Evolutionary conservation across 2,113 vertebrate genomes (phyloP).

Genomic region (Tupaia tana): DNA sequence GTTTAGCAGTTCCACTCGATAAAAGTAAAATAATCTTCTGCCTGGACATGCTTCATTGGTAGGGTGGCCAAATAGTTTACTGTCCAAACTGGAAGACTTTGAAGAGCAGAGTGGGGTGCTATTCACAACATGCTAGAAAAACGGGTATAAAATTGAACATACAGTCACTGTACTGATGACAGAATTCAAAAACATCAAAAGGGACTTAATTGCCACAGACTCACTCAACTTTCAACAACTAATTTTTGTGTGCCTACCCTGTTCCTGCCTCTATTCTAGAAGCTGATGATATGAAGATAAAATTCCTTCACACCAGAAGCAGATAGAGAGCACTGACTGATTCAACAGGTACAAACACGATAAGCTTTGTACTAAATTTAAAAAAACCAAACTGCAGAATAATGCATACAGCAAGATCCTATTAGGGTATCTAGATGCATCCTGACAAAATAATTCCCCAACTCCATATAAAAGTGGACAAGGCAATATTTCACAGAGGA

Average conservation of each 20-base stretch:
- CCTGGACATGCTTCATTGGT: not conserved
- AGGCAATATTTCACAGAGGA: not conserved
- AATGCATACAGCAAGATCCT: not conserved
- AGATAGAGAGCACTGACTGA: not conserved
- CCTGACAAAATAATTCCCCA: constrained; percentile 31
- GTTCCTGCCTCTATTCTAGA: not conserved
- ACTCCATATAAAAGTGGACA: not conserved
- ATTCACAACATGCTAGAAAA: constrained; percentile 4
- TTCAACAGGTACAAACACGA: not conserved
- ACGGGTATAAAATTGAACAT: not conserved
- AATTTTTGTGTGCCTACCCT: not conserved
- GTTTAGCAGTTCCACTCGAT: not conserved
- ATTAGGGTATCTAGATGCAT: not conserved
- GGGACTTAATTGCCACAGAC: not conserved
- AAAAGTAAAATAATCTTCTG: not conserved
- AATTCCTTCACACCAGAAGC: not conserved
- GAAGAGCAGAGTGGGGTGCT: not conserved
- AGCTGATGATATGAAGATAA: not conserved
- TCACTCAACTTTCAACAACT: not conserved
- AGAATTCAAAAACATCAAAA: constrained; percentile 46
- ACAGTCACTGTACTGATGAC: not conserved
- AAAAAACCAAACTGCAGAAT: constrained; percentile 12
- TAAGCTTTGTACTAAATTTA: not conserved
- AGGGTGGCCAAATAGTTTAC: not conserved
- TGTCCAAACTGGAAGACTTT: not conserved